A percentile compares a stretch with the other conserved stretches of the same genome.
phyloP scores from a whole-genome alignment of 1,140 invertebrate species.

The Globodera rostochiensis region DNA sequence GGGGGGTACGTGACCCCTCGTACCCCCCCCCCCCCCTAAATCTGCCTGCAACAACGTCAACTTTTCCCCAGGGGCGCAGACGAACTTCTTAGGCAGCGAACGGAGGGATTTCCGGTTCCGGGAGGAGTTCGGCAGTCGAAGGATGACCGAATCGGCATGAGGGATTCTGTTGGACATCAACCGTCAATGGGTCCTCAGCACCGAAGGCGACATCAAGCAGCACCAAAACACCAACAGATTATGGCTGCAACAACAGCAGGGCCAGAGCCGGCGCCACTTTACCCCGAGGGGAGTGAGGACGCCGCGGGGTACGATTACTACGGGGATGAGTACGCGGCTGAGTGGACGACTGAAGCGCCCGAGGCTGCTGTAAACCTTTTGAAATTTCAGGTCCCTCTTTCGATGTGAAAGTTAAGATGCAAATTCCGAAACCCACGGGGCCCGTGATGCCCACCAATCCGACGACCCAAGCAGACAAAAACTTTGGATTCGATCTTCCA shows the following conservation, averaged over 20 bases:
- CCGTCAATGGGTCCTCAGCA: background rate
- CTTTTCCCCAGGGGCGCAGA: background rate
- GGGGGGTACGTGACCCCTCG: too few relatives aligned
- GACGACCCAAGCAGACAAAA: conserved; percentile 26
- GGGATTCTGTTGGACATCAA: background rate
- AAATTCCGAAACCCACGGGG: conserved; percentile 48
- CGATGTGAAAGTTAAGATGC: conserved; percentile 15
- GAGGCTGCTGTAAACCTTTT: background rate
- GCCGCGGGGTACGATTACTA: conserved; percentile 40
- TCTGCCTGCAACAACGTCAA: too few relatives aligned
- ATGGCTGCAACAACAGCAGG: background rate
- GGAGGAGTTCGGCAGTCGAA: background rate
- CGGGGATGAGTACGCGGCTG: conserved; percentile 41
- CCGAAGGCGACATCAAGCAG: conserved; percentile 13
- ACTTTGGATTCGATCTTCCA: conserved; percentile 54
- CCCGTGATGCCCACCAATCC: conserved; percentile 24
- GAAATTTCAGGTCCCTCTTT: background rate
- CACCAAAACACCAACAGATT: conserved; percentile 9
- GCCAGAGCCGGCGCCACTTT: conserved; percentile 47
- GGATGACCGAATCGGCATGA: background rate
- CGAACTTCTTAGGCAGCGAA: background rate
- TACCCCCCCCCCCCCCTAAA: too few relatives aligned
- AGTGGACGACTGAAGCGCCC: conserved; percentile 52
- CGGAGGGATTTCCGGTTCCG: background rate
- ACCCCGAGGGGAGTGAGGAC: conserved; percentile 45